Evolutionary conservation across 2,888 invertebrate species (phyloP).

Genomic region (Drosophila antonietae): DNA sequence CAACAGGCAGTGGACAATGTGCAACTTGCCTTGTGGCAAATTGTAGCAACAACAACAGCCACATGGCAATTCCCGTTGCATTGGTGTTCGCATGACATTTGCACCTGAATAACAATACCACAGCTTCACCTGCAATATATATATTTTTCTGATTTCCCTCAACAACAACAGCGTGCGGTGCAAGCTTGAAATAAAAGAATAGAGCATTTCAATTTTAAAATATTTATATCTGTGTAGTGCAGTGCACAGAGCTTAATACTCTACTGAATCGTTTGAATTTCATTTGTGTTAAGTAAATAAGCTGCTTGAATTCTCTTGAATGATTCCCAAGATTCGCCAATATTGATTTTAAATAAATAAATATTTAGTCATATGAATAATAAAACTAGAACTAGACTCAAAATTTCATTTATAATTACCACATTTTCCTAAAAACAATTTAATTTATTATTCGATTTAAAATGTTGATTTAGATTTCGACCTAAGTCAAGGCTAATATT

Average conservation of each 20-base stretch:
- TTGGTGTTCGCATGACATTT: constrained; percentile 48
- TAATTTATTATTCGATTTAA: too few relatives aligned
- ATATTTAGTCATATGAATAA: too few relatives aligned
- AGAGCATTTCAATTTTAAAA: not conserved
- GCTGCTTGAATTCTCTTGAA: not conserved
- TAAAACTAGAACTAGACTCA: too few relatives aligned
- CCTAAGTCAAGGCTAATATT: too few relatives aligned
- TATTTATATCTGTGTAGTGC: not conserved
- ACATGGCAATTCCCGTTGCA: constrained; percentile 9
- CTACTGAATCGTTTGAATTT: not conserved
- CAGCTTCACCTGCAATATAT: constrained; percentile 22
- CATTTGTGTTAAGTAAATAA: not conserved
- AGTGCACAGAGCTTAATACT: not conserved
- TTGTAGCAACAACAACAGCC: constrained; percentile 12
- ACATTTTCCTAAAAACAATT: too few relatives aligned
- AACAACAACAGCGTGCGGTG: constrained; percentile 8
- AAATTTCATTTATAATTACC: too few relatives aligned
- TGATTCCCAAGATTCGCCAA: not conserved
- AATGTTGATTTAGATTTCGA: too few relatives aligned
- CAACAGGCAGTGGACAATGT: constrained; percentile 7
- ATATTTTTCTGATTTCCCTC: constrained; percentile 32
- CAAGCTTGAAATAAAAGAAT: not conserved
- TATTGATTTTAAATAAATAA: too few relatives aligned
- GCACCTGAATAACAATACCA: constrained; percentile 53
- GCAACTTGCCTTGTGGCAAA: constrained; percentile 4